phyloP scores from a whole-genome alignment of 2,113 vertebrate species.

The Petroica traversi region DNA sequence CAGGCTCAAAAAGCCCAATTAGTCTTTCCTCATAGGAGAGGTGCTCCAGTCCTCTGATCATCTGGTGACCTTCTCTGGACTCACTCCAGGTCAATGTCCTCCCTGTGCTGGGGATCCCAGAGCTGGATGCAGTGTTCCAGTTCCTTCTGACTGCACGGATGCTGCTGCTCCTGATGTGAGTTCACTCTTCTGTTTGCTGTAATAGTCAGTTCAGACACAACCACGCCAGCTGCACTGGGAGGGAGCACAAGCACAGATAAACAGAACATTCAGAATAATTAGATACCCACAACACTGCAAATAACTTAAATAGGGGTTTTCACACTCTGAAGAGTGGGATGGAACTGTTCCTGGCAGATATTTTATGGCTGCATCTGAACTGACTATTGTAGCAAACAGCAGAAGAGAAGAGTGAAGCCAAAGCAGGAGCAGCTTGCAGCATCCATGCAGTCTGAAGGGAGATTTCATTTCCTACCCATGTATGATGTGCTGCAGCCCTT shows the following conservation, averaged over 20 bases:
- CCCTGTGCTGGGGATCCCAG: background rate
- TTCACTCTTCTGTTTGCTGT: background rate
- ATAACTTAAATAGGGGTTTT: background rate
- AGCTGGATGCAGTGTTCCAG: background rate
- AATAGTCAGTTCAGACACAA: background rate
- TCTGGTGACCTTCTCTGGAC: background rate
- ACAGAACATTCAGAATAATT: background rate
- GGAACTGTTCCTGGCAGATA: background rate
- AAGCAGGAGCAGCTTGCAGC: background rate
- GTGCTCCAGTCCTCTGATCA: background rate
- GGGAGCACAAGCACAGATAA: background rate
- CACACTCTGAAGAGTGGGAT: background rate
- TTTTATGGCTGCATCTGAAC: background rate
- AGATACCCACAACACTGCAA: background rate
- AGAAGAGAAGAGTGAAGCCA: background rate
- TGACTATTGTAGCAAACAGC: background rate
- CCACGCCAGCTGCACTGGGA: background rate
- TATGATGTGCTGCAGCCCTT: background rate
- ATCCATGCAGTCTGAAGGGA: background rate
- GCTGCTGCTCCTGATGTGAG: background rate
- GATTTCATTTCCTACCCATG: rapidly evolving
- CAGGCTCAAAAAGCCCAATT: background rate
- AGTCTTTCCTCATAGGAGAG: background rate
- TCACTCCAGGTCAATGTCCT: background rate
- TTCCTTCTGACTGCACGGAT: background rate